Evolutionary conservation across 2,797 vertebrate genomes (phyloP).

Genomic region (Esox lucius): DNA sequence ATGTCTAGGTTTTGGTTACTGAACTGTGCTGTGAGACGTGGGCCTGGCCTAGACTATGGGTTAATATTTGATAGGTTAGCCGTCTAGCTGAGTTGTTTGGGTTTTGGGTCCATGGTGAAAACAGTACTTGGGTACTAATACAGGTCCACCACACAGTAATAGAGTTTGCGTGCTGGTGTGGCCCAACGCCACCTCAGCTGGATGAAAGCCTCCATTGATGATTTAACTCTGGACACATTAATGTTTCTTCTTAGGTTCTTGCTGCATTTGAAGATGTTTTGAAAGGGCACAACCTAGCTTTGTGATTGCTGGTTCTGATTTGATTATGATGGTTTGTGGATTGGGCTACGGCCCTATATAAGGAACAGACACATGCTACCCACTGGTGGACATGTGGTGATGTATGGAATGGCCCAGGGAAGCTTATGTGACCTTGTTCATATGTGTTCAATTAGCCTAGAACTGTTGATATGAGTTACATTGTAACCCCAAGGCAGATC

Average conservation of each 20-base stretch:
- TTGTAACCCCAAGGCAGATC: too few species aligned
- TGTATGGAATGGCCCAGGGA: background rate
- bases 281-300: background rate
- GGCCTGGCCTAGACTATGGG: conserved; percentile 9
- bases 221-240: background rate
- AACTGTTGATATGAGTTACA: too few species aligned
- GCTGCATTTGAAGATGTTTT: background rate
- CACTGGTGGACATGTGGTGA: background rate
- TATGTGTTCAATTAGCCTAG: too few species aligned
- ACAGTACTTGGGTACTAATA: background rate
- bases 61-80: conserved; percentile 58
- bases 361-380: background rate
- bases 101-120: conserved; percentile 26
- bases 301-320: background rate
- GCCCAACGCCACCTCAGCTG: background rate
- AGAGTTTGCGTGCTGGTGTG: background rate
- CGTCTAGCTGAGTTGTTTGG: conserved; percentile 33
- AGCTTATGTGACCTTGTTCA: too few species aligned
- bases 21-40: conserved; percentile 2
- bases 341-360: background rate
- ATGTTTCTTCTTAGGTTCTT: background rate
- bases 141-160: background rate
- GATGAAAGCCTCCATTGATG: background rate
- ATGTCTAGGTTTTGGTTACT: background rate
- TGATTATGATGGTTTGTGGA: background rate